Base-by-base conservation (phyloP, 2,797 vertebrate genomes). In the Ctenopoma kingsleyae region DNA sequence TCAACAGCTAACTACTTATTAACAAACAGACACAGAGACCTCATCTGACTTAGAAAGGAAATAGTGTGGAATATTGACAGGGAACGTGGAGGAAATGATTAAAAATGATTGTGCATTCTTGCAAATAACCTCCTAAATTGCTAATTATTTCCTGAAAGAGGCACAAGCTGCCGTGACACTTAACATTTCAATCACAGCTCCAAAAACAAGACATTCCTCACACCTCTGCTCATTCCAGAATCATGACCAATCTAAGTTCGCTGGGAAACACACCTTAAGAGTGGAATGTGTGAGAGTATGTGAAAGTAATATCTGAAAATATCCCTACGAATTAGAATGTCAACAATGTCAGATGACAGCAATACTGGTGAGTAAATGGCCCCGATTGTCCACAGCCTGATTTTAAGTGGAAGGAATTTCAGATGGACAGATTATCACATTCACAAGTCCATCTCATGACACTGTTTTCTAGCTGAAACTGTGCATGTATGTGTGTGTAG, bases 321-420 rank as follows among this genome's bases (percentile, higher is more conserved):
- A 90, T 76, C 78, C 27, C 49, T 53, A 66, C 23, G 25, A 78
- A 83, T 85, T 71, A 73, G 60, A 76, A 86, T 41, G 56, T 84
- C 87, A 88, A 58, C 80, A 49, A 73, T 79, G 84, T 94, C 92
- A 93, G 87, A 90, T 92, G 91, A 93, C 90, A 85, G 82, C 76
- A 87, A 90, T 88, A 73, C 72, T 57, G 68, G 56, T 23, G 68
- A 63, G 80, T 92, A 91, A 93, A 94, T 89, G 82, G 85, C 59
- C 72, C 62, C 46, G 72, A 92, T 93, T 94, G 93, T 94, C 88
- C 76, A 19, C 41, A 66, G 67, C 54, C 74, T 77, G 81, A 83
- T 78, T 86, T 86, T 87, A 93, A 92, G 83, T 91, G 87, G 81
- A 93, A 92, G 90, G 91, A 94, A 93, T 93, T 92, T 87, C 78